phyloP scores from a whole-genome alignment of 2,888 invertebrate genomes.

The Drosophila tanythrix region DNA sequence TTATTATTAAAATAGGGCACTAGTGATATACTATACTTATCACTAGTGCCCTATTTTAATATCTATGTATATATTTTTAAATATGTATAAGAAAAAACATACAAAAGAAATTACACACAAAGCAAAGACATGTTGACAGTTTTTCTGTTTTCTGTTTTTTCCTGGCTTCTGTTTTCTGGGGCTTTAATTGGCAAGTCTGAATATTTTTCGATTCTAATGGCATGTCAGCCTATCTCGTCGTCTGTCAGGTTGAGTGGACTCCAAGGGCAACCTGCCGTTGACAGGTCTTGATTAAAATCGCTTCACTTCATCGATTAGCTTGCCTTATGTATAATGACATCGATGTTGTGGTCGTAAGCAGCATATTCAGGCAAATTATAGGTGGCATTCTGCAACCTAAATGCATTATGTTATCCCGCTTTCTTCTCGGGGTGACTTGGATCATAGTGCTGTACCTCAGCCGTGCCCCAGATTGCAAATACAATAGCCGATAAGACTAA shows the following conservation, averaged over 20 bases:
- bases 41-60: too few species aligned
- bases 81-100: too few species aligned
- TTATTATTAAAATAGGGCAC: neutral
- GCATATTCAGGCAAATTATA: neutral
- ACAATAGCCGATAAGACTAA: constrained; percentile 88
- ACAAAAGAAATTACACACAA: neutral
- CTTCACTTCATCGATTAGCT: neutral
- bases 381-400: neutral
- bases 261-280: neutral
- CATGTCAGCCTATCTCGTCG: neutral
- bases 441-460: constrained; percentile 91
- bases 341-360: neutral
- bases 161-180: neutral
- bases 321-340: neutral
- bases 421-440: constrained; percentile 76
- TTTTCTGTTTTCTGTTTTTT: neutral
- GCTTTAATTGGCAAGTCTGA: constrained; percentile 61
- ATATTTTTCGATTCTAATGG: constrained; percentile 14
- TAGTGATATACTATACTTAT: too few species aligned
- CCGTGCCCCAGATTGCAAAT: constrained; percentile 87
- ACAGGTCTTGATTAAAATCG: neutral
- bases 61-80: too few species aligned
- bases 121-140: constrained; percentile 10
- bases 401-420: neutral
- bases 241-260: neutral